phyloP scores from a whole-genome alignment of 2,113 vertebrate species.

The Phalacrocorax carbo region DNA sequence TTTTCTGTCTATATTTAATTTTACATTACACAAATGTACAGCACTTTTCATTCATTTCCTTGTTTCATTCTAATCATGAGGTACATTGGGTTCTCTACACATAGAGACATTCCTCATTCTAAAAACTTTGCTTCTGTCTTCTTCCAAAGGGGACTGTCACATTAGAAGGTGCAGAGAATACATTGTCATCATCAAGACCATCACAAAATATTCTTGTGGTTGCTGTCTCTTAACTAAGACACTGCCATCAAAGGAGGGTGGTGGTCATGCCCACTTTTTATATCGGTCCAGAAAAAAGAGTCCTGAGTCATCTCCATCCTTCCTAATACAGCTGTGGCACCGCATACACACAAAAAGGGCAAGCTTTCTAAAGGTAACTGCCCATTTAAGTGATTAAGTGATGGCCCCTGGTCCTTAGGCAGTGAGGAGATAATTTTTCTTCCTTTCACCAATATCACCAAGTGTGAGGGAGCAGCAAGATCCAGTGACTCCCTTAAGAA shows the following conservation, averaged over 20 bases:
- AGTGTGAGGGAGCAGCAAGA: neutral
- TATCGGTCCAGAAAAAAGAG: neutral
- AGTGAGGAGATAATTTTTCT: neutral
- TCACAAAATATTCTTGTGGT: neutral
- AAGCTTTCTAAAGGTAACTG: neutral
- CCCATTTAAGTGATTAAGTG: neutral
- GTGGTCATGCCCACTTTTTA: neutral
- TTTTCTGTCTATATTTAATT: neutral
- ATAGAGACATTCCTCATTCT: neutral
- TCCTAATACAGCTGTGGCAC: neutral
- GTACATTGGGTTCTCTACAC: fast-evolving
- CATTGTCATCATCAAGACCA: neutral
- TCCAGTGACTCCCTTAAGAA: neutral
- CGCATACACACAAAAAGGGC: neutral
- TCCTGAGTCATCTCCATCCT: neutral
- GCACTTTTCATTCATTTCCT: neutral
- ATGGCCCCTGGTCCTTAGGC: neutral
- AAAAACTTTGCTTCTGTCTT: neutral
- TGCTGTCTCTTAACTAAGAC: neutral
- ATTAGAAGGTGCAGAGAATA: neutral
- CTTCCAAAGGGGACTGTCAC: neutral
- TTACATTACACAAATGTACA: neutral
- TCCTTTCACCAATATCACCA: neutral
- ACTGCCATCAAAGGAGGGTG: neutral
- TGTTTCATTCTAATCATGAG: neutral